phyloP scores from a whole-genome alignment of 2,113 vertebrate genomes.

The Leucosticte australis region DNA sequence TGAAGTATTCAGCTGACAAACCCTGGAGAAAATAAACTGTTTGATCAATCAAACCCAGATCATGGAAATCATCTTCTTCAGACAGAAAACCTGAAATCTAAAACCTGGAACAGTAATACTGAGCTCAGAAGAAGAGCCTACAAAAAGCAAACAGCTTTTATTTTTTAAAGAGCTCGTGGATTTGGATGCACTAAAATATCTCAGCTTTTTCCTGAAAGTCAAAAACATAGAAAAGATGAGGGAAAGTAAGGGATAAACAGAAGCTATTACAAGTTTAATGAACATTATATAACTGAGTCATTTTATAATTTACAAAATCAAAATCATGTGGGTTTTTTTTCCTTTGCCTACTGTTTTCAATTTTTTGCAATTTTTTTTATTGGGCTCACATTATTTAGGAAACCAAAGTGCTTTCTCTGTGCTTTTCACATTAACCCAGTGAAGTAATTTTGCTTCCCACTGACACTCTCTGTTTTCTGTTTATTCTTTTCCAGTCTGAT shows the following conservation, averaged over 20 bases:
- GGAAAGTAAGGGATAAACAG: neutral
- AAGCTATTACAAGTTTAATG: neutral
- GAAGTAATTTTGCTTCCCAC: neutral
- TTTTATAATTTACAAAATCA: slow-evolving; percentile 22
- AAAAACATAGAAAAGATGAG: neutral
- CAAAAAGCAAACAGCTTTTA: neutral
- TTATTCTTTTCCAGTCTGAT: neutral
- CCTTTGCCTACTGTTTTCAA: neutral
- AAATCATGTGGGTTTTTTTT: neutral
- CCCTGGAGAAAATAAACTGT: neutral
- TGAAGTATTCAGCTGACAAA: neutral
- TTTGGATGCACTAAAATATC: neutral
- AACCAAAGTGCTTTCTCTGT: neutral
- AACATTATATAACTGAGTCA: neutral
- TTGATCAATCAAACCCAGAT: neutral
- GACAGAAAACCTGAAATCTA: neutral
- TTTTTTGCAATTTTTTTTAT: neutral
- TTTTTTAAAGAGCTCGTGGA: neutral
- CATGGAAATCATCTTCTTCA: neutral
- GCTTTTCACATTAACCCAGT: slow-evolving; percentile 5
- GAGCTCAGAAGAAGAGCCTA: neutral
- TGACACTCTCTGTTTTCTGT: neutral
- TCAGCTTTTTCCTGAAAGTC: neutral
- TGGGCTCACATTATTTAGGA: neutral
- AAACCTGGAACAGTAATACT: neutral